phyloP scores from a whole-genome alignment of 1,140 invertebrate species.

The Plutomurus gul region DNA sequence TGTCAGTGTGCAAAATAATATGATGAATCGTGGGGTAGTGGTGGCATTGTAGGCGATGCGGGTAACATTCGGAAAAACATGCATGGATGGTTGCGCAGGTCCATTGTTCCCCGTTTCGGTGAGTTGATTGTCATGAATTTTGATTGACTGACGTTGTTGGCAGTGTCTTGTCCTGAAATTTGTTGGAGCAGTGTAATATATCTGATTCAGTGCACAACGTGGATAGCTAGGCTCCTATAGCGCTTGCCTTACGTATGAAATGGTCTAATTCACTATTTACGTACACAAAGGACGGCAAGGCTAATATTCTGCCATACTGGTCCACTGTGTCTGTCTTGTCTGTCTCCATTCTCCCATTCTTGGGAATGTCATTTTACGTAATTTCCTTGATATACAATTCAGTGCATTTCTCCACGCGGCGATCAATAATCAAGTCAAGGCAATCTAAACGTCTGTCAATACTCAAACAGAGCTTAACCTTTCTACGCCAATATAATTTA shows the following conservation, averaged over 20 bases:
- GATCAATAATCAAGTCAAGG: background rate
- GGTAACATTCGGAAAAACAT: background rate
- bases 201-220: background rate
- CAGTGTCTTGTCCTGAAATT: background rate
- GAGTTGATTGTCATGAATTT: background rate
- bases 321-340: too few species aligned
- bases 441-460: background rate
- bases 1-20: too few species aligned
- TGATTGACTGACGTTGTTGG: background rate
- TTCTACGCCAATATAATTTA: background rate
- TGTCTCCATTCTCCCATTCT: background rate
- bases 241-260: background rate
- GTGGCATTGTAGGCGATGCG: background rate
- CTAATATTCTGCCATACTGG: too few species aligned
- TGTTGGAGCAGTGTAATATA: background rate
- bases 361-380: too few species aligned
- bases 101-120: background rate
- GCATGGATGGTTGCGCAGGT: background rate
- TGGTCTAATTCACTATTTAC: too few species aligned
- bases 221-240: background rate
- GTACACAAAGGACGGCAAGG: too few species aligned
- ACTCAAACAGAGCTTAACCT: background rate
- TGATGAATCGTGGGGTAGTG: too few species aligned
- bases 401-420: background rate
- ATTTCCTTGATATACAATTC: background rate